Evolutionary conservation across 2,113 vertebrate genomes (phyloP).

Genomic region (Ramphastos sulfuratus): DNA sequence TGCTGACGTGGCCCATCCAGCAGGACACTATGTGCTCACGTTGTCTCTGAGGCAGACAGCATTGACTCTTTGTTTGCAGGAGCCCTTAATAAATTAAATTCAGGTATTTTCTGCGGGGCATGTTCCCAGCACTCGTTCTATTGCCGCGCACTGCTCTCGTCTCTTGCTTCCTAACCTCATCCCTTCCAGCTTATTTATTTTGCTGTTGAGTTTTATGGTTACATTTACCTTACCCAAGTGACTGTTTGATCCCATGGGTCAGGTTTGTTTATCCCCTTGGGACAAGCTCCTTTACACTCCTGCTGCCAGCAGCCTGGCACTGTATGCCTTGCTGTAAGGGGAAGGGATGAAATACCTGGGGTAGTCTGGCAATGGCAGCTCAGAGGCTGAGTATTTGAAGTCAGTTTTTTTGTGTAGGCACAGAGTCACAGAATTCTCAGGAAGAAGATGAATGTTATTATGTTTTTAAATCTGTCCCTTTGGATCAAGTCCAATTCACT

Average conservation of each 20-base stretch:
- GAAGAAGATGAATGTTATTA: too few species aligned
- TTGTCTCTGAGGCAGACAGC: background rate
- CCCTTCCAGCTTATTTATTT: background rate
- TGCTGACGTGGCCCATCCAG: background rate
- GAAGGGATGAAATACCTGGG: background rate
- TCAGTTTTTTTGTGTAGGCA: background rate
- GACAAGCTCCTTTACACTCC: background rate
- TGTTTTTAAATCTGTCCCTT: too few species aligned
- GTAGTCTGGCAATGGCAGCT: background rate
- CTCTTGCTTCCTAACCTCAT: background rate
- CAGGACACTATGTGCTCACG: background rate
- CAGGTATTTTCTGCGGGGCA: background rate
- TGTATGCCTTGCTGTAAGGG: background rate
- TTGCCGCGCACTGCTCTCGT: background rate
- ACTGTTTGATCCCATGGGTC: background rate
- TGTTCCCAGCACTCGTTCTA: fast-evolving
- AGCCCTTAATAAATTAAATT: background rate
- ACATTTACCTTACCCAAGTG: background rate
- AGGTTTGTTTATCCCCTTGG: background rate
- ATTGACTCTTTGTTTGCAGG: background rate
- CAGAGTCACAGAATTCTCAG: too few species aligned
- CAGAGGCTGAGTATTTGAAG: background rate
- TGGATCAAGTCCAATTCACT: too few species aligned
- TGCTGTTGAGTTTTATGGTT: background rate
- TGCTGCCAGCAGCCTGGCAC: background rate